These are phyloP conservation scores for Petroica traversi DNA, from an alignment of 2,113 vertebrate species.

Conservation along the genomic window DNA sequence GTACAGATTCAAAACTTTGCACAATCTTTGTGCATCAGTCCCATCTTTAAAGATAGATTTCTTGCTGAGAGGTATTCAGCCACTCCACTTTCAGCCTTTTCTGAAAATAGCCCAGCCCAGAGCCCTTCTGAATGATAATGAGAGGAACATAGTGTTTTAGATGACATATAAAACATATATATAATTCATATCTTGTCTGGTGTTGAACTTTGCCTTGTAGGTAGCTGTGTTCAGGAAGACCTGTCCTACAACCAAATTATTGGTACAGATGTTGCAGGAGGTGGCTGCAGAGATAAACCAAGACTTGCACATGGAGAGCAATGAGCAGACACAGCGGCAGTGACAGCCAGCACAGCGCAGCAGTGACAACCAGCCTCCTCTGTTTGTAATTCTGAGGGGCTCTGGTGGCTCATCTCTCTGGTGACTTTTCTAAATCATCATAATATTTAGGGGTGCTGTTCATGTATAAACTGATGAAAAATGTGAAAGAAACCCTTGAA, in stretches of 20 bases:
- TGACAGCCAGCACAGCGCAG: neutral
- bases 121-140: neutral
- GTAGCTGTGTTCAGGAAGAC: neutral
- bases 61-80: neutral
- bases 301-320: neutral
- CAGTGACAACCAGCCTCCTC: neutral
- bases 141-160: neutral
- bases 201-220: neutral
- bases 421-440: neutral
- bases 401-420: neutral
- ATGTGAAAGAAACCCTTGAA: neutral
- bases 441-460: neutral
- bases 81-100: neutral
- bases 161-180: neutral
- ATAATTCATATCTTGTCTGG: neutral
- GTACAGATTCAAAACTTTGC: neutral
- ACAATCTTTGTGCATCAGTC: neutral
- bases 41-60: neutral
- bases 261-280: neutral
- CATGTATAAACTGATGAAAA: neutral
- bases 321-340: neutral
- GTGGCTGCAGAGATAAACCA: neutral
- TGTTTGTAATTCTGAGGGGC: neutral
- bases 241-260: neutral
- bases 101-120: neutral